Base-by-base conservation (phyloP, 2,113 vertebrate species). In the Oryzias javanicus region DNA sequence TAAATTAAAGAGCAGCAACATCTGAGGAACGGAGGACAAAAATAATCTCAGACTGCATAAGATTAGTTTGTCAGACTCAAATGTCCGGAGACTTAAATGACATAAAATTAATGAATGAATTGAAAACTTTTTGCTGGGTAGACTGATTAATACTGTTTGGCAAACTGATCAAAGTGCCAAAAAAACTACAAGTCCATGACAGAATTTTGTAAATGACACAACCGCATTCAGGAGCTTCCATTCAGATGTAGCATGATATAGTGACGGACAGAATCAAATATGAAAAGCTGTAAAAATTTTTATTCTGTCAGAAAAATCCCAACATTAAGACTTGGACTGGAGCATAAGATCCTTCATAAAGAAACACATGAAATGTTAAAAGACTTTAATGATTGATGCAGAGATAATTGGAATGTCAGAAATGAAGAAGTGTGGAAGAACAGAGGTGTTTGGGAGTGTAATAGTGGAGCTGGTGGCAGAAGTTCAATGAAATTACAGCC, bases 341-440 rank as follows among this genome's bases (percentile, higher is more conserved):
- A 61, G 74, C 52, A 58, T 63, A 55, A 57, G 50, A 81, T 70
- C 72, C 79, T 84, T 74, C 61, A 81, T 83, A 72, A 73, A 82
- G 72, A 81, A 78, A 75, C 61, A 79, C 67, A 84, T 83, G 67
- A 76, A 89, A 81, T 80, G 70, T 84, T 85, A 77, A 86, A 81
- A 75, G 71, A 77, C 81, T 83, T 84, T 72, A 84, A 83, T 79
- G 82, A 84, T 87, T 86, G 81, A 87, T 88, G 63, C 70, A 67
- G 67, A 79, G 70, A 84, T 87, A 89, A 88, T 86, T 88, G 67
- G 83, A 84, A 65, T 78, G 79, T 86, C 84, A 79, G 64, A 79
- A 85, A 83, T 83, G 81, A 87, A 73, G 19, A 73, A 84, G 70
- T 84, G 70, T 62, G 57, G 29, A 49, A 50, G 75, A 73, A 60